Evolutionary conservation across 2,113 vertebrate genomes (phyloP).

Genomic region (Hippopotamus amphibius): DNA sequence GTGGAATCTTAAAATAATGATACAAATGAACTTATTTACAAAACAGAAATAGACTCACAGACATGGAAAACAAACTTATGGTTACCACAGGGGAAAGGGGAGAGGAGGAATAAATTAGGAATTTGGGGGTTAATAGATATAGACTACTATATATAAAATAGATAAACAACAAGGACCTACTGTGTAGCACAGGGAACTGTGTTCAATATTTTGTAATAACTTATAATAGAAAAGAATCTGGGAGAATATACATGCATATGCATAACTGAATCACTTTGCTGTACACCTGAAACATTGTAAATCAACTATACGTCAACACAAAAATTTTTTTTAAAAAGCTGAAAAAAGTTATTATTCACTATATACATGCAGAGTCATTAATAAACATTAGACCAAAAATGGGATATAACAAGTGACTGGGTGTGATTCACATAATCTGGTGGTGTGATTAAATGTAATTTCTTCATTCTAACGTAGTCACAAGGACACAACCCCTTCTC

Average conservation of each 20-base stretch:
- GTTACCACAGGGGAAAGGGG: neutral
- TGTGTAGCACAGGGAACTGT: neutral
- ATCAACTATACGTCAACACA: neutral
- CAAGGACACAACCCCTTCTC: neutral
- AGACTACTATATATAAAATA: neutral
- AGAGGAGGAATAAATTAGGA: neutral
- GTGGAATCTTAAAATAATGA: neutral
- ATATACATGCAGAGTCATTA: neutral
- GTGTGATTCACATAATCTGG: neutral
- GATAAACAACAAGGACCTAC: neutral
- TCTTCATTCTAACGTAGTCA: neutral
- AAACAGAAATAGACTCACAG: neutral
- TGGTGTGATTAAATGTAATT: neutral
- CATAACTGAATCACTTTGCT: neutral
- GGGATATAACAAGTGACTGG: neutral
- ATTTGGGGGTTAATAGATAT: neutral
- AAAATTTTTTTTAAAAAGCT: neutral
- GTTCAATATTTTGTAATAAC: neutral
- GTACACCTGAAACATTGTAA: neutral
- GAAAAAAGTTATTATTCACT: neutral
- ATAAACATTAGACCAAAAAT: neutral
- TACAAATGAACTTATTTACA: neutral
- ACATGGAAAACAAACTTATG: neutral
- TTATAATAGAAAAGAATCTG: neutral
- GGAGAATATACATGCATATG: no score